Base-by-base conservation (phyloP, 1,140 invertebrate species). In the Caerostris extrusa region DNA sequence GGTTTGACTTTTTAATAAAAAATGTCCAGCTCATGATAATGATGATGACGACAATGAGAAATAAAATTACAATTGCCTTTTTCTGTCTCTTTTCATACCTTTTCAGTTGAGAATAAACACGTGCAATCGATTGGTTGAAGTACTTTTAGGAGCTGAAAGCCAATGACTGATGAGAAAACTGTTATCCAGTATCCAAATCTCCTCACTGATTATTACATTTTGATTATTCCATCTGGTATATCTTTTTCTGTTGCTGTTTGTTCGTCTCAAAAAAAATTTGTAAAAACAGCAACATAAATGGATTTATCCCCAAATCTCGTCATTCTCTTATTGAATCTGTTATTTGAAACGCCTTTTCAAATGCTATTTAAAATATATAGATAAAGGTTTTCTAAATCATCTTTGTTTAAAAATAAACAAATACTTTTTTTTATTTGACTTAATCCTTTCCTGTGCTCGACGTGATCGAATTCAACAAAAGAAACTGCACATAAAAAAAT, bases 251-350 rank as follows among this genome's bases (percentile, higher is more conserved):
- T 14, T 34, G n/a, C 5, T 69, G 34, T 77, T n/a, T n/a, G 7
- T 64, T 14, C 77, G 53, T 55, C 19, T n/a, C 14, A 8, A 58
- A 57, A 85, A 58, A 34, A n/a, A n/a, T 64, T 12, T 53, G 53
- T 53, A 64, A 88, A 88, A 88, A 64, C 60, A 34, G 19, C 61
- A 88, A 67, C 57, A n/a, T n/a, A 64, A 64, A 14, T 17, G 60
- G 3, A 14, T 50, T 7, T 17, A 19, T 12, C 57, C 55, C 53
- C 77, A 50, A 81, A 12, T 53, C 34, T 60, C 69, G n/a, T 34
- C 89, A 91, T 82, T 19, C n/a, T 91, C 19, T 56, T 60, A 82
- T 81, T 57, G 77, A 82, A 91, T 91, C 55, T n/a, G 89, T 91
- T 91, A 91, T 69, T 81, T 19, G 89, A 91, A 91, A 91, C 89